phyloP scores from a whole-genome alignment of 2,797 vertebrate species.

The Sciurus carolinensis region DNA sequence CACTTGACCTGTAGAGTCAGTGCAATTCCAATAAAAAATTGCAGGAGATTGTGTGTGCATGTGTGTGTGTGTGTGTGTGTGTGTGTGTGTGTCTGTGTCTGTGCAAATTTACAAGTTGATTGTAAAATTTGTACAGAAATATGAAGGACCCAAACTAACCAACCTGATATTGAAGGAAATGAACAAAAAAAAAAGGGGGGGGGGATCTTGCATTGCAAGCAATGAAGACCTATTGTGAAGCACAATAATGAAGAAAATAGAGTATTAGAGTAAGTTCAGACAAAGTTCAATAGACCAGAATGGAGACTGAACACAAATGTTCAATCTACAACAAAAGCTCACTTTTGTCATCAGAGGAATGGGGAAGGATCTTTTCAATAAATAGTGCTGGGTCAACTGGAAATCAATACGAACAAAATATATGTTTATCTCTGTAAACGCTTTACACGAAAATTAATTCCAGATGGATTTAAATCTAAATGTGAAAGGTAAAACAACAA shows the following conservation, averaged over 20 bases:
- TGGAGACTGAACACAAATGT: neutral
- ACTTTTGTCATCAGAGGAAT: neutral
- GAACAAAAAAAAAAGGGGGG: neutral
- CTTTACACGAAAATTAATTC: slow-evolving; percentile 50
- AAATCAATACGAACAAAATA: slow-evolving; percentile 14
- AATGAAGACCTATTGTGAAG: neutral
- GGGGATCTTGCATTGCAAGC: neutral
- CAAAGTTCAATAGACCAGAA: neutral
- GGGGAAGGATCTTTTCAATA: slow-evolving; percentile 5
- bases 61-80: no score
- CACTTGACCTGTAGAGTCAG: neutral
- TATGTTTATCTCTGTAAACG: slow-evolving; percentile 8
- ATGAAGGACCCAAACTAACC: neutral
- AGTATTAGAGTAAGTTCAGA: neutral
- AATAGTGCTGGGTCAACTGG: neutral
- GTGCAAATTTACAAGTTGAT: neutral
- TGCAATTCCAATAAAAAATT: neutral
- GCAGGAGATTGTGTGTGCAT: neutral
- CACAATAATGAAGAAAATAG: neutral
- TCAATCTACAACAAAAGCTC: neutral
- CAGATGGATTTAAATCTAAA: neutral
- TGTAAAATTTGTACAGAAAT: slow-evolving; percentile 21
- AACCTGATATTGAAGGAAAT: neutral
- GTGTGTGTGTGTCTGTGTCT: neutral
- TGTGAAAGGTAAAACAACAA: neutral